Conservation (phyloP, 2,888 invertebrate genomes). For the Tricholauxania praeusta region DNA sequence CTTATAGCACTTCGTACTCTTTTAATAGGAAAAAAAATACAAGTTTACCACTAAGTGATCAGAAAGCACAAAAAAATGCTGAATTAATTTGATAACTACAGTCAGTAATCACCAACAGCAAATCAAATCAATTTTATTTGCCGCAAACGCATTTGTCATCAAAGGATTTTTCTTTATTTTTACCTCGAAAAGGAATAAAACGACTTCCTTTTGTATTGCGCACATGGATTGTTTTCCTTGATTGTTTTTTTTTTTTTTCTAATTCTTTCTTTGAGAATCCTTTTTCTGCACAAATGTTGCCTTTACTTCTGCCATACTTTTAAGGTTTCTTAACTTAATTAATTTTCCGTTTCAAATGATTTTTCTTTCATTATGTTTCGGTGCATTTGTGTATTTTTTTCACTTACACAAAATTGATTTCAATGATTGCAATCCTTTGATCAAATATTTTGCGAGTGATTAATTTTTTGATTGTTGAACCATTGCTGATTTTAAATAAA, state of each 20-base stretch:
- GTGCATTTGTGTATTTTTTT: background rate
- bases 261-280: background rate
- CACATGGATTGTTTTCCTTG: conserved; percentile 22
- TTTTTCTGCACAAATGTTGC: conserved; percentile 22
- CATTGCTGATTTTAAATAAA: too few relatives aligned
- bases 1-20: too few relatives aligned
- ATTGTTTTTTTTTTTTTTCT: background rate
- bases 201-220: background rate
- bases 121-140: too few relatives aligned
- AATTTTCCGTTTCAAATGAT: conserved; percentile 38
- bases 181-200: background rate
- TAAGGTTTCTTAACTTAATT: conserved; percentile 39
- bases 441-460: conserved; percentile 25
- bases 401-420: conserved; percentile 12
- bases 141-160: background rate
- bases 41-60: too few relatives aligned
- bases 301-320: conserved; percentile 20
- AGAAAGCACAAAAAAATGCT: too few relatives aligned
- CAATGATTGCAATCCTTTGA: conserved; percentile 12
- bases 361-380: background rate
- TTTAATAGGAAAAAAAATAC: too few relatives aligned
- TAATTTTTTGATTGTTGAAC: conserved; percentile 26
- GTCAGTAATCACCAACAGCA: too few relatives aligned
- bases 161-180: background rate
- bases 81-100: too few relatives aligned